These are phyloP conservation scores for Tethea ocularis DNA, from an alignment of 2,888 invertebrate genomes.

Conservation along the genomic window DNA sequence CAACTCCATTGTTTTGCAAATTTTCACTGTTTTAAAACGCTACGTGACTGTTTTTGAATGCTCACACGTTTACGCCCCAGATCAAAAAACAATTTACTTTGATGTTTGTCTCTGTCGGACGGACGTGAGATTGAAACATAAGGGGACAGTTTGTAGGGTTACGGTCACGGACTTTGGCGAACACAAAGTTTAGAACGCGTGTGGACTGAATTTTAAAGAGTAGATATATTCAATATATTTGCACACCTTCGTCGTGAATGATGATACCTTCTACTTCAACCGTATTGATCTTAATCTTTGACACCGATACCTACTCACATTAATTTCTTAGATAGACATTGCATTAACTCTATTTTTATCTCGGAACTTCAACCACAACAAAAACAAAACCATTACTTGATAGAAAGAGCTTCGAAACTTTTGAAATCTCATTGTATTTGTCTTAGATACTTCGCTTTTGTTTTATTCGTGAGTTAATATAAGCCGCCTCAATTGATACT, in stretches of 20 bases:
- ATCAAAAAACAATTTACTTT: slow-evolving; percentile 74
- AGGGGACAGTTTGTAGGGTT: slow-evolving; percentile 55
- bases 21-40: slow-evolving; percentile 54
- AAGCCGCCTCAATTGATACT: neutral
- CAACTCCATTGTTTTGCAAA: slow-evolving; percentile 61
- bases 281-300: slow-evolving; percentile 48
- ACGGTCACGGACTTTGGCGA: slow-evolving; percentile 61
- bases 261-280: slow-evolving; percentile 51
- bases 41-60: slow-evolving; percentile 57
- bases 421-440: neutral
- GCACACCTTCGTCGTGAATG: slow-evolving; percentile 28
- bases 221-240: slow-evolving; percentile 38
- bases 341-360: neutral
- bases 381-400: neutral
- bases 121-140: slow-evolving; percentile 67
- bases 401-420: neutral
- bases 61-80: slow-evolving; percentile 68
- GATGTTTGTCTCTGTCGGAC: slow-evolving; percentile 64
- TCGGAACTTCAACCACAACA: neutral
- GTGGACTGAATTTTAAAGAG: slow-evolving; percentile 51
- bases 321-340: neutral
- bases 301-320: slow-evolving; percentile 20
- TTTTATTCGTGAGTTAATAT: neutral
- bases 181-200: slow-evolving; percentile 58
- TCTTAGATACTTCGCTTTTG: neutral